phyloP scores from a whole-genome alignment of 2,797 vertebrate genomes.

The Aselliscus stoliczkanus region DNA sequence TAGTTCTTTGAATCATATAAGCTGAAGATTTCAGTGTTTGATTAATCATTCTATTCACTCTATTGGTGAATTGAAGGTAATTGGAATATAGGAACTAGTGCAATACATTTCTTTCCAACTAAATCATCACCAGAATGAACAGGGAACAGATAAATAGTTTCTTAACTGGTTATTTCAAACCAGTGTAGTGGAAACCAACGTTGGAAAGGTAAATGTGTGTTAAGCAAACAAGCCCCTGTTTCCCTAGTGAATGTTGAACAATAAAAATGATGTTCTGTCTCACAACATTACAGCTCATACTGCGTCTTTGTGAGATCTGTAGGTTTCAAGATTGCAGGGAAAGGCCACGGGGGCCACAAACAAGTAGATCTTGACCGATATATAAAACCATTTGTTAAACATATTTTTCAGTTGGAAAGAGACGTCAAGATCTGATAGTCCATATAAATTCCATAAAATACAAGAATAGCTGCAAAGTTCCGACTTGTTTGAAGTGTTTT shows the following conservation, averaged over 20 bases:
- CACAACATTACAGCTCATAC: not conserved
- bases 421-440: not conserved
- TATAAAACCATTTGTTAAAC: not conserved
- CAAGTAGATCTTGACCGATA: not conserved
- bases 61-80: not conserved
- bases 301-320: not conserved
- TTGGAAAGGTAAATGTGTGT: not conserved
- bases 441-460: not conserved
- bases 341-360: not conserved
- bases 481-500: not conserved
- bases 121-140: conserved; percentile 12
- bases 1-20: not conserved
- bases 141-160: not conserved
- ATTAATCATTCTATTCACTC: not conserved
- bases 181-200: not conserved
- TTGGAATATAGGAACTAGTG: not conserved
- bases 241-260: not conserved
- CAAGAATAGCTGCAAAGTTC: not conserved
- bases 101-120: conserved; percentile 18
- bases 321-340: not conserved
- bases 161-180: not conserved
- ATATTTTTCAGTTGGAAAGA: not conserved
- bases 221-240: not conserved
- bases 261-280: not conserved
- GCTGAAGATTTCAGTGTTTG: conserved; percentile 10